Base-by-base conservation (phyloP, 64 coral and sea anemone genomes). In the Actinia equina region DNA sequence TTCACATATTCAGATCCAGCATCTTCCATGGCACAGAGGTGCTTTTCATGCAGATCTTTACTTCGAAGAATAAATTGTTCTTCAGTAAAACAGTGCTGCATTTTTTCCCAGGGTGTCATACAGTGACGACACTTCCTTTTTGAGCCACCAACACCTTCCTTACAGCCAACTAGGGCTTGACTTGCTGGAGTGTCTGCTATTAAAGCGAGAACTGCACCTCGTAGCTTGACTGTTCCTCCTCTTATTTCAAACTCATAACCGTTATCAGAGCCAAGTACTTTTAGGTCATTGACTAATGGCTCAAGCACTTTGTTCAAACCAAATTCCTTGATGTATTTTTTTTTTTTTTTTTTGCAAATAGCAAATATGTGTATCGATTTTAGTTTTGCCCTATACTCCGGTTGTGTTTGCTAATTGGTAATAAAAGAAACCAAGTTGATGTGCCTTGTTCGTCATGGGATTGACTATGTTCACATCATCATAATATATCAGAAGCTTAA, bases 171-270 rank as follows among this genome's bases (percentile, higher is more conserved):
- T 17, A 61, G 43, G 25, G 44, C 18, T 53, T 83, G 79, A 52
- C 88, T 89, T 16, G 88, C 88, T n/a, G 88, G 88, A 15, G 88
- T 89, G 59, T 74, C 88, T 54, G 88, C 88, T 20, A 89, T 16
- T 6, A 89, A 17, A 19, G 87, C 87, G 8, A 89, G 18, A 56
- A 82, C 49, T 6, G 52, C 59, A 25, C 78, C 77, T 17, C 78
- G 46, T 43, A 89, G 61, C 49, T 89, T 26, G 14, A 80, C 77
- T 19, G 64, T 51, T 41, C n/a, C 87, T 59, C 16, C 51, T 37
- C 30, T 37, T 41, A 89, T 27, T 14, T 26, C 49, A n/a, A 89
- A 89, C 12, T 58, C 26, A 25, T 92, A 61, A 30, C 86, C 86
- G 13, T n/a, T 16, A 77, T 92, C 86, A 5, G 79, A 41, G 41